Base-by-base conservation (phyloP, 2,113 vertebrate genomes). In the Dipodomys spectabilis region DNA sequence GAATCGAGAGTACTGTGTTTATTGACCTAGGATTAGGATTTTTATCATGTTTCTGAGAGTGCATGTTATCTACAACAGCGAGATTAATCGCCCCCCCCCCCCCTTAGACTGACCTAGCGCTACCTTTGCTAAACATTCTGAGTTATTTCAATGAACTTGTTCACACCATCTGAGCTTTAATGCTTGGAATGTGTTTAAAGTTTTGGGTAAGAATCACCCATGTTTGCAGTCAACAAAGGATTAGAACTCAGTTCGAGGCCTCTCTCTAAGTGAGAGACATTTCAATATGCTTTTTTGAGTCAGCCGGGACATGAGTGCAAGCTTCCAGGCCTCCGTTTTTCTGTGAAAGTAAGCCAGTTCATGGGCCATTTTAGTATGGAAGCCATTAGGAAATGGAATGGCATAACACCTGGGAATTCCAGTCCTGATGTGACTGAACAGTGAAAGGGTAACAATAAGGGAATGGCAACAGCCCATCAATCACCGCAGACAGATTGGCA, bases 1-100 rank as follows among this genome's bases (percentile, higher is more conserved):
- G 91, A 16, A 96, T 95, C 92, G 95, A 96, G 94, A 96, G 83
- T 93, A 97, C 93, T 96, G 94, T 98, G 97, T 95, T 97, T 97
- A 97, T 83, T 91, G 96, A 96, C 93, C 95, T 95, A 74, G 86
- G 82, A 91, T 96, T 93, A 94, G 93, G 92, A 95, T 97, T 97
- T 94, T 97, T 95, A 97, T 95, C 96, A 92, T 88, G 90, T 94
- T 86, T 92, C 81, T 96, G 94, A 92, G 95, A 94, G 88, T 97
- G 95, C 89, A 81, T 95, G 88, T 77, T 97, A 90, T 97, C 95
- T 97, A 82, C 79, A 96, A 80, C 95, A 97, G 96, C 86, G 96
- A 96, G 95, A 93, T 92, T 87, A 88, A 81, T 92, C 18, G 68
- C 95, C 92, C 96, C n/a, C 5, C 2, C 6, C 2, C 28, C 89